These are phyloP conservation scores for Pomatorhinus ruficollis DNA, from an alignment of 2,113 vertebrate species.

Conservation along the genomic window DNA sequence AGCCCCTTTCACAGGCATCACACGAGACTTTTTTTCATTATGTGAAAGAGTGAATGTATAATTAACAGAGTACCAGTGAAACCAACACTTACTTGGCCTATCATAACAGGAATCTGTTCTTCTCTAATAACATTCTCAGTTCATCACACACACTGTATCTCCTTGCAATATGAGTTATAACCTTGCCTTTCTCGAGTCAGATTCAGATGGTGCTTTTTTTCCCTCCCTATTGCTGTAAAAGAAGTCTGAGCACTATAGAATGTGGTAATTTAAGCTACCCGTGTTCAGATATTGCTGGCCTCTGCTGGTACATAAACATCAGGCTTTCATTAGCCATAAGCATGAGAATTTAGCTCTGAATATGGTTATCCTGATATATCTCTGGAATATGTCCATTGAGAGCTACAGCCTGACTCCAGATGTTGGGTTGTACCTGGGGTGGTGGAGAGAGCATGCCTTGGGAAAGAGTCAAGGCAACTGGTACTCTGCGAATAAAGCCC, in stretches of 20 bases:
- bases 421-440: not conserved
- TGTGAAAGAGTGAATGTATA: constrained; percentile 14
- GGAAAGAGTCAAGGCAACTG: not conserved
- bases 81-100: not conserved
- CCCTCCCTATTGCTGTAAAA: not conserved
- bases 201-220: not conserved
- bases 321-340: not conserved
- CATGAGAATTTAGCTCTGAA: not conserved
- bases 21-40: not conserved
- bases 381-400: not conserved
- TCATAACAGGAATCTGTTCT: constrained; percentile 20
- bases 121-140: constrained; percentile 29
- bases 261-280: not conserved
- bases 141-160: not conserved
- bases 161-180: constrained; percentile 10
- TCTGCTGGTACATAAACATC: constrained; percentile 15
- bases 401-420: constrained; percentile 12
- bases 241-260: not conserved
- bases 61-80: constrained; percentile 7
- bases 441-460: not conserved
- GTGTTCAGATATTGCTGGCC: not conserved
- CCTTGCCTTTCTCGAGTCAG: not conserved
- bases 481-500: not conserved
- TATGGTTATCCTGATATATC: not conserved
- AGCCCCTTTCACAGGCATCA: not conserved